Conservation (phyloP, 2,888 invertebrate genomes). For the Kuschelorhynchus macadamiae region DNA sequence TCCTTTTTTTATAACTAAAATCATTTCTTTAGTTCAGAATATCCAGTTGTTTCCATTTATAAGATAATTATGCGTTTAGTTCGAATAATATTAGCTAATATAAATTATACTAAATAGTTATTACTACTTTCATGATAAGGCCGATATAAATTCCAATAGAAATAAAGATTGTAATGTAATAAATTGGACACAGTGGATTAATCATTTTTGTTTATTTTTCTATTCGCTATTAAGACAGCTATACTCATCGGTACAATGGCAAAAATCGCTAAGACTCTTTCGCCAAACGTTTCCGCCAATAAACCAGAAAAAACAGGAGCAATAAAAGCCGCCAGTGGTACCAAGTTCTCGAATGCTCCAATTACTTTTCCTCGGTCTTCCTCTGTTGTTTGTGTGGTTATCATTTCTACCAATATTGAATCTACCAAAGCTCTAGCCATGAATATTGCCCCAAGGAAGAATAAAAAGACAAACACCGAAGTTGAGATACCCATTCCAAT, state of each 20-base stretch:
- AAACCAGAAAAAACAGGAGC: conserved; percentile 47
- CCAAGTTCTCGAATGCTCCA: conserved; percentile 49
- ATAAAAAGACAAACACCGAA: conserved; percentile 26
- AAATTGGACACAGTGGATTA: not conserved
- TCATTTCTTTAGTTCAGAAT: too few relatives aligned
- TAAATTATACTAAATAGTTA: too few relatives aligned
- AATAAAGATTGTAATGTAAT: too few relatives aligned
- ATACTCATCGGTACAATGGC: conserved; percentile 35
- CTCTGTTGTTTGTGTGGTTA: conserved; percentile 37
- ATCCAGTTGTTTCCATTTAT: too few relatives aligned
- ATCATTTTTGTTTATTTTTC: conserved; percentile 13
- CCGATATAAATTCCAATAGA: too few relatives aligned
- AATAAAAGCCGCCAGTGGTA: conserved; percentile 39
- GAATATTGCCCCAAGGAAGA: conserved; percentile 27
- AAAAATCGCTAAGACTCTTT: conserved; percentile 23
- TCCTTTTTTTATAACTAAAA: too few relatives aligned
- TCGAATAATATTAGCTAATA: too few relatives aligned
- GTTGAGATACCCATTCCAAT: conserved; percentile 32
- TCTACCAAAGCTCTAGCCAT: conserved; percentile 41
- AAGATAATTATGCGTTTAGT: too few relatives aligned
- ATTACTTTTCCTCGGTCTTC: conserved; percentile 51
- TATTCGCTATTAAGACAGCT: conserved; percentile 28
- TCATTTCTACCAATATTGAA: conserved; percentile 40
- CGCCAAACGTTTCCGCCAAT: conserved; percentile 41
- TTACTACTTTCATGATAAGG: too few relatives aligned